Percentiles rank a stretch among this genome's conserved stretches.
Conservation (phyloP, 1,140 invertebrate genomes). For the Drosophila pseudoananassae region DNA sequence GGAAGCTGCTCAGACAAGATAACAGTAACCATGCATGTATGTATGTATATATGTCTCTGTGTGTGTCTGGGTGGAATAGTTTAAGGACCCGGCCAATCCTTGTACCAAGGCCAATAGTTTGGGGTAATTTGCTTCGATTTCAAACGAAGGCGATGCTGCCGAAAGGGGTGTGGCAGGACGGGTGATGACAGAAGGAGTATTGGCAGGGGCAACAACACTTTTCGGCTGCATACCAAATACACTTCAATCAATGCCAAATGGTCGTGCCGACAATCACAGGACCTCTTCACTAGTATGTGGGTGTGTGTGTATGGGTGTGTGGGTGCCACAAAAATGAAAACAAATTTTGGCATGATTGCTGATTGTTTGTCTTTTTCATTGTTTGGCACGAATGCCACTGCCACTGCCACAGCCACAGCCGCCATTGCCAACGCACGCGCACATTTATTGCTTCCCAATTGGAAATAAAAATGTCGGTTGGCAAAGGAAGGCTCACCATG, state of each 20-base stretch:
- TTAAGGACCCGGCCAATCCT: conserved; percentile 20
- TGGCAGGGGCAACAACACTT: conserved; percentile 54
- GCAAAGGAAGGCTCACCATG: conserved; percentile 25
- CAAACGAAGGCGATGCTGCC: conserved; percentile 13
- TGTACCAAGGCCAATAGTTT: conserved; percentile 22
- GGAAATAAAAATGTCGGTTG: conserved; percentile 74
- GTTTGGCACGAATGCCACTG: conserved; percentile 64
- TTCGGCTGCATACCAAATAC: conserved; percentile 76
- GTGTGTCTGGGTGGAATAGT: conserved; percentile 6
- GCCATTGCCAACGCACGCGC: conserved; percentile 73
- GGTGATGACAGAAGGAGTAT: neutral
- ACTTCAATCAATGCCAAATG: conserved; percentile 81
- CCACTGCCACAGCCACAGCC: conserved; percentile 5
- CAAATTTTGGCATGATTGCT: conserved; percentile 83
- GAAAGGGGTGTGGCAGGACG: neutral
- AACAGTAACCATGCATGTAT: neutral
- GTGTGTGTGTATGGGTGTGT: conserved; percentile 35
- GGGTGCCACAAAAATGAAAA: conserved; percentile 81
- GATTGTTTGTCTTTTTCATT: conserved; percentile 83
- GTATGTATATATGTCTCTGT: neutral
- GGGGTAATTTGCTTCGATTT: conserved; percentile 28
- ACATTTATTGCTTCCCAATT: conserved; percentile 82
- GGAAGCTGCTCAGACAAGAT: conserved; percentile 10
- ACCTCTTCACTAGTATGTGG: conserved; percentile 19
- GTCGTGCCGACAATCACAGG: conserved; percentile 69